Base-by-base conservation (phyloP, 2,113 vertebrate genomes). In the Mirza zaza region DNA sequence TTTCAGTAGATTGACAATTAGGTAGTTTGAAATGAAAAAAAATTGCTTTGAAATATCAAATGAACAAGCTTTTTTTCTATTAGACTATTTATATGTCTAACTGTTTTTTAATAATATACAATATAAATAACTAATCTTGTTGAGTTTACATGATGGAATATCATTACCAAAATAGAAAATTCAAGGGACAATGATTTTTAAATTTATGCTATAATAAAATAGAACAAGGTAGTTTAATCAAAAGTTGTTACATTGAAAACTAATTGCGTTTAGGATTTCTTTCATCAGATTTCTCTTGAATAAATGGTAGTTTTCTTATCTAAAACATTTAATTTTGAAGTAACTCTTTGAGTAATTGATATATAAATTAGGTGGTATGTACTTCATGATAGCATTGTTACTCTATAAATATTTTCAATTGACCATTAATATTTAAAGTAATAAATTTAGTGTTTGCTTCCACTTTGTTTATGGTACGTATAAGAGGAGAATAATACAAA, bases 281-380 rank as follows among this genome's bases (percentile, higher is more conserved):
- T 52, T 77, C 42, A 71, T 17, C 13, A 75, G 10, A 55, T 57
- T 42, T 95, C 32, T 86, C 12, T 83, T 75, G 21, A 92, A 29
- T 93, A 91, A 73, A 79, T 70, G n/a, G 1, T 1, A 75, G 91
- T 45, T 23, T 77, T 80, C 6, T 85, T 36, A 65, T 73, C 17
- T 77, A 34, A 48, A 90, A 68, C 25, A 88, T 88, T 77, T 34
- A 90, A 90, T 59, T 92, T 95, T 87, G 15, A 95, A 42, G 57
- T 86, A 77, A 9, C 14, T 83, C 1, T 42, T 65, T 75, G 2
- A 52, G 81, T 55, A 15, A 7, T 5, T 45, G 13, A 10, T 45
- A 29, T 48, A 14, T 83, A 65, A 82, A 32, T 25, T 85, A 71
- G 5, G 1, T 67, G 6, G 29, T 63, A 5, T 39, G 2, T 25